Evolutionary conservation across 2,797 vertebrate genomes (phyloP).

Genomic region (Pantherophis vulpinus): DNA sequence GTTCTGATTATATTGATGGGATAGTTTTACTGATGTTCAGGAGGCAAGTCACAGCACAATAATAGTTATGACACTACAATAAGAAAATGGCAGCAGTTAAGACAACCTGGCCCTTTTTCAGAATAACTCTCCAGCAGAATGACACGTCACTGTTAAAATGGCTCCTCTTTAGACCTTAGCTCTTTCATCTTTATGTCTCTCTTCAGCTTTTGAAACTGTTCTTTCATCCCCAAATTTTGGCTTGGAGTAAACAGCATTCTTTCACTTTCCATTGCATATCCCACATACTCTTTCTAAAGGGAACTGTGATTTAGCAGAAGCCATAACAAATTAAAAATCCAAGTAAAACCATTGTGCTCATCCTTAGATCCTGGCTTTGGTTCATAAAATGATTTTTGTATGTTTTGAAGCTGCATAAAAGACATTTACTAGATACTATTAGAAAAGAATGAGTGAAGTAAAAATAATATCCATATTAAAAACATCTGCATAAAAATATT

Average conservation of each 20-base stretch:
- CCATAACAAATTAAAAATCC: background rate
- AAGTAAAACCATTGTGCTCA: background rate
- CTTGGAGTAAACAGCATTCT: background rate
- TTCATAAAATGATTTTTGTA: background rate
- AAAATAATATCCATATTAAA: background rate
- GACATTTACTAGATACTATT: background rate
- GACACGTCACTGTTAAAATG: background rate
- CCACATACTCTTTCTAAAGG: background rate
- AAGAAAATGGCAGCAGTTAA: background rate
- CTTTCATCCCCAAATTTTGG: background rate
- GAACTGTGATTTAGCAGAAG: background rate
- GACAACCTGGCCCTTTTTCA: background rate
- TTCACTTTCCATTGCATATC: background rate
- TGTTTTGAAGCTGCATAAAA: background rate
- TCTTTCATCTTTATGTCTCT: background rate
- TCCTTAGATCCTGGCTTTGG: background rate
- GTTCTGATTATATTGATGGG: conserved; percentile 17
- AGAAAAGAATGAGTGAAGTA: background rate
- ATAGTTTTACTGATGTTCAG: conserved; percentile 9
- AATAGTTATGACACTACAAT: background rate
- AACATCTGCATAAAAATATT: background rate
- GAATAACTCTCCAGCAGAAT: background rate
- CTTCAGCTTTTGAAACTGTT: background rate
- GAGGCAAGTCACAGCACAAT: background rate
- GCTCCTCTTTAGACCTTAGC: background rate